Conservation (phyloP, 2,113 vertebrate species). For the Cariama cristata region DNA sequence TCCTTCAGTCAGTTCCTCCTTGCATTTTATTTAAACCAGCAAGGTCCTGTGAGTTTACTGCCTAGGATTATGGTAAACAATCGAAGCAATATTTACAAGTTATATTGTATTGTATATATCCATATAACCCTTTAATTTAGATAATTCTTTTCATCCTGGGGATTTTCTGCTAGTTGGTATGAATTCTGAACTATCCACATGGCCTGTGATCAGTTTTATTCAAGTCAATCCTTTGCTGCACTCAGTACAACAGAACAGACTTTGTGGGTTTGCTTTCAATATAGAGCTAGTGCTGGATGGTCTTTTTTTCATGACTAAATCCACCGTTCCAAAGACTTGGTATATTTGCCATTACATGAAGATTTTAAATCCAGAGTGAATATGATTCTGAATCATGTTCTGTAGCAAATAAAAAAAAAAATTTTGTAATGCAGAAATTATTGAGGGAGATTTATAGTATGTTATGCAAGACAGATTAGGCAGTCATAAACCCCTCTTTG, state of each 20-base stretch:
- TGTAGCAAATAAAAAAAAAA: neutral
- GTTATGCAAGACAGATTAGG: neutral
- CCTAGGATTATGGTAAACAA: constrained; percentile 40
- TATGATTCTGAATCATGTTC: neutral
- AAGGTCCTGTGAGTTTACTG: constrained; percentile 27
- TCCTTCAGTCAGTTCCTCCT: constrained; percentile 42
- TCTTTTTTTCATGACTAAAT: neutral
- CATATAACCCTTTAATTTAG: constrained; percentile 16
- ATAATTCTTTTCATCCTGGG: neutral
- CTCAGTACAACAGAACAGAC: neutral
- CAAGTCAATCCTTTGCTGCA: neutral
- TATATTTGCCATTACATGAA: neutral
- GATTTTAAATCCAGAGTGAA: neutral
- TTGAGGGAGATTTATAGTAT: neutral
- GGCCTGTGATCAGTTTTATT: neutral
- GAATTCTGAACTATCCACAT: neutral
- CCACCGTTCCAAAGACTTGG: neutral
- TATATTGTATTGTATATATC: neutral
- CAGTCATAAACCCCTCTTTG: neutral
- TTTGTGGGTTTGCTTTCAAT: neutral
- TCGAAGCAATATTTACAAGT: constrained; percentile 29
- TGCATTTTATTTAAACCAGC: constrained; percentile 59
- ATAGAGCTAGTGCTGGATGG: neutral
- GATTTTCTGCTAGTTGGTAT: neutral
- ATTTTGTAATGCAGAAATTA: neutral